These are phyloP conservation scores for Alviniconcha marisindica DNA, from an alignment of 1,140 invertebrate genomes.

Conservation along the genomic window DNA sequence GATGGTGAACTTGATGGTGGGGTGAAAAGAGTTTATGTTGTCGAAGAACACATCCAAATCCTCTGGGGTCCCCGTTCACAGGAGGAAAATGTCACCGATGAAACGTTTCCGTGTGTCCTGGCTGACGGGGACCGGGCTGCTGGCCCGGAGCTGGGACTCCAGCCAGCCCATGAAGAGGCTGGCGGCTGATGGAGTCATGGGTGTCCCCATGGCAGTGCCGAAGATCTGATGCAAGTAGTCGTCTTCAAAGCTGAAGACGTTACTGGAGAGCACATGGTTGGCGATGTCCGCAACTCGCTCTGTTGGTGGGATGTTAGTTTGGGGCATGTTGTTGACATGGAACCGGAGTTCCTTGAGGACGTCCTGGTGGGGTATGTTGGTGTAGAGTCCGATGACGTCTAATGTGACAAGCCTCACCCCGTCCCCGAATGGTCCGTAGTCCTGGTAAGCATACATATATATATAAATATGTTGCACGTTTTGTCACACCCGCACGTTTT, in stretches of 20 bases:
- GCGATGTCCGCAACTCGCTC: neutral
- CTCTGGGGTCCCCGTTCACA: neutral
- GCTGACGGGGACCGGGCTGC: neutral
- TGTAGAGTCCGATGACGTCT: neutral
- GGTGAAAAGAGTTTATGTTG: neutral
- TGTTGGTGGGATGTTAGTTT: neutral
- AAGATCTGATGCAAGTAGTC: neutral
- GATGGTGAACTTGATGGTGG: neutral
- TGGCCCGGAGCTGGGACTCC: neutral
- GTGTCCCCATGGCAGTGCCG: neutral
- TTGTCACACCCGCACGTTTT: no score
- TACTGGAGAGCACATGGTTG: neutral
- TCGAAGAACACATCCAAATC: neutral
- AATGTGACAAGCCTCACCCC: neutral
- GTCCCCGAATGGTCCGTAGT: neutral
- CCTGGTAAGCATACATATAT: no score
- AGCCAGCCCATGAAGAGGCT: neutral
- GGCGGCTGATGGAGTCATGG: neutral
- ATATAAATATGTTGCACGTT: no score
- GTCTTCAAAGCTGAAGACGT: neutral
- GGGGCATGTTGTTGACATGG: neutral
- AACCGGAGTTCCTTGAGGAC: neutral
- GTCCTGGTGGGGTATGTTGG: neutral
- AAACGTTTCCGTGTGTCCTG: no score
- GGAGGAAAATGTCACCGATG: no score